Conservation (phyloP, 1,140 invertebrate species). For the Anadara kagoshimensis region DNA sequence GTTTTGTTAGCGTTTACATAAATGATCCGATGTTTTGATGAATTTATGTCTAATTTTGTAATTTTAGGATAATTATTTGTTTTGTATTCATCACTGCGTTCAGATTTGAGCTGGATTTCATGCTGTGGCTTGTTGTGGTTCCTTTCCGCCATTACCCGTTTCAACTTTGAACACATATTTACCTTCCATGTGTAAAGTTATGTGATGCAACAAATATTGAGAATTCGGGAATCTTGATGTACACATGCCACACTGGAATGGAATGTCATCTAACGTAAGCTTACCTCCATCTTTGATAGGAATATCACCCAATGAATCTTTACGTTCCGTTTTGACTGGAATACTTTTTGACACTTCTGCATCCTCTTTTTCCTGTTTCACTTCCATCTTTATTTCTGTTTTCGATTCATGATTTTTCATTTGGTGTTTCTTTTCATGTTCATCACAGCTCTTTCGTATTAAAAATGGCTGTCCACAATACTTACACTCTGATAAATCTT, state of each 20-base stretch:
- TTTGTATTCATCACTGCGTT: too few relatives aligned
- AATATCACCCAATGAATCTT: neutral
- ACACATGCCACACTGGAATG: conserved; percentile 41
- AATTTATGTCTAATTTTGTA: too few relatives aligned
- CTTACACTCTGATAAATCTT: conserved; percentile 19
- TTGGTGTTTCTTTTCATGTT: neutral
- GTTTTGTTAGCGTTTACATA: too few relatives aligned
- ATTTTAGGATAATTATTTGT: too few relatives aligned
- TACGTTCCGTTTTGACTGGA: neutral
- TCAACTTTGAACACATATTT: conserved; percentile 39
- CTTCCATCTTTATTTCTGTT: neutral
- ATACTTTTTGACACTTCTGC: too few relatives aligned
- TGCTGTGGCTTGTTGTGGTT: neutral
- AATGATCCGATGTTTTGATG: too few relatives aligned
- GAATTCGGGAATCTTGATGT: conserved; percentile 30
- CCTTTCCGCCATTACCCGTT: conserved; percentile 10
- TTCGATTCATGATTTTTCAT: neutral
- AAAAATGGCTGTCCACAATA: conserved; percentile 31
- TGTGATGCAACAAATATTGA: conserved; percentile 37
- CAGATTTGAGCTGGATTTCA: neutral
- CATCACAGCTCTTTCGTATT: neutral
- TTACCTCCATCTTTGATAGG: neutral
- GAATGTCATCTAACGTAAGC: conserved; percentile 14
- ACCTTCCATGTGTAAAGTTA: conserved; percentile 40
- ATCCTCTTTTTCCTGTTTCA: neutral